These are phyloP conservation scores for Setophaga kirtlandii DNA, from an alignment of 2,113 vertebrate genomes.

Conservation along the genomic window DNA sequence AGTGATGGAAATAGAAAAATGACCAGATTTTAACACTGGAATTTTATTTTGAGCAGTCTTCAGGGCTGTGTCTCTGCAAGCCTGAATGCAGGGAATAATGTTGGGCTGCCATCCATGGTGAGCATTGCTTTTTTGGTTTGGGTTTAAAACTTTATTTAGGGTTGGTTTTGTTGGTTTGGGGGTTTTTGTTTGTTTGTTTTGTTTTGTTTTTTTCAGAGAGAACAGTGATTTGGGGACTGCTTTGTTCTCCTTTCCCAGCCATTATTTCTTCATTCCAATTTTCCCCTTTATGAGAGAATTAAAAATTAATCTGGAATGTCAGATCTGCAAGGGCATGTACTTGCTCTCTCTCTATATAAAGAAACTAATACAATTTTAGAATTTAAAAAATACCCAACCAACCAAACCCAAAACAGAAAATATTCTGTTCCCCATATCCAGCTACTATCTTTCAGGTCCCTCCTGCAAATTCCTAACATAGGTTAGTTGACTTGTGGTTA, in stretches of 20 bases:
- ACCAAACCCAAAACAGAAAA: background rate
- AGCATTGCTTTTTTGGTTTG: background rate
- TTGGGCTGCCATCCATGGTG: background rate
- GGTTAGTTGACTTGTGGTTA: background rate
- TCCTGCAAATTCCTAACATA: background rate
- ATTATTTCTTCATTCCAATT: background rate
- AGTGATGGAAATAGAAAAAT: background rate
- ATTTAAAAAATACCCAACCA: background rate
- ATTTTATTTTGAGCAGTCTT: background rate
- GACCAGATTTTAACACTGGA: background rate
- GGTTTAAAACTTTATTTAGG: background rate
- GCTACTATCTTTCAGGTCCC: background rate
- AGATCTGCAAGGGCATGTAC: background rate
- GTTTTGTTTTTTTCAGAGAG: background rate
- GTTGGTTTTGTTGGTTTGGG: background rate
- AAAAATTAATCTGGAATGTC: background rate
- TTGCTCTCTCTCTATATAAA: too few species aligned
- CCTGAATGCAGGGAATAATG: background rate
- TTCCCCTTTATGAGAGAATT: background rate
- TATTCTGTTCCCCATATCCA: background rate
- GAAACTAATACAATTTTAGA: background rate
- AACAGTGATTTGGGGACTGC: background rate
- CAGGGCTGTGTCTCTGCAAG: background rate
- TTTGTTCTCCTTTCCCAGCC: background rate
- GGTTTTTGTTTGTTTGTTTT: too few species aligned